Percentiles rank a stretch among this genome's conserved stretches.
Evolutionary conservation across 2,113 vertebrate genomes (phyloP).

Genomic region (Butastur rufipennis): DNA sequence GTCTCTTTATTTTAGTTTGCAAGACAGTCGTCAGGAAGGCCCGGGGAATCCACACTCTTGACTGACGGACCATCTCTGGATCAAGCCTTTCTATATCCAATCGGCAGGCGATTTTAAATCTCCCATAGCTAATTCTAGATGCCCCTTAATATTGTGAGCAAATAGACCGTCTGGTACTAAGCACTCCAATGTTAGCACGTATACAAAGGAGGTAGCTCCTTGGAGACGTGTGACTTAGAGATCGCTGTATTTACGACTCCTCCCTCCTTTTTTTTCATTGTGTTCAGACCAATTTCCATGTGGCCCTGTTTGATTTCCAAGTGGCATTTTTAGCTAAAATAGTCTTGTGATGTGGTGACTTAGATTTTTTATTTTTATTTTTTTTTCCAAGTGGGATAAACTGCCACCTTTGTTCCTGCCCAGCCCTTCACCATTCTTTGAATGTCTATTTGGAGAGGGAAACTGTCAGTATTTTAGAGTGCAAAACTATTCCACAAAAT

Average conservation of each 20-base stretch:
- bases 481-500: neutral
- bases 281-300: conserved; percentile 70
- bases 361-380: conserved; percentile 19
- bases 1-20: conserved; percentile 72
- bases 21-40: conserved; percentile 78
- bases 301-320: conserved; percentile 72
- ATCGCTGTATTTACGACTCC: conserved; percentile 69
- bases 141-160: conserved; percentile 82
- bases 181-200: conserved; percentile 59
- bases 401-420: conserved; percentile 65
- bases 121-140: conserved; percentile 82
- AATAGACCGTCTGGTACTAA: conserved; percentile 78
- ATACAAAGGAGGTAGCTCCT: conserved; percentile 59
- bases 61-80: conserved; percentile 76
- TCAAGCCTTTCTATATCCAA: conserved; percentile 75
- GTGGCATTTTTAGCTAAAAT: conserved; percentile 77
- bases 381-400: conserved; percentile 68
- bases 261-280: conserved; percentile 66
- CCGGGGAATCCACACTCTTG: conserved; percentile 74
- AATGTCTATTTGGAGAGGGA: conserved; percentile 61
- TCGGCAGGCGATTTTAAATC: conserved; percentile 74
- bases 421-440: conserved; percentile 54
- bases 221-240: conserved; percentile 62
- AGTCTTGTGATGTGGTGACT: conserved; percentile 79
- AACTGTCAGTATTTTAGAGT: conserved; percentile 42